These are phyloP conservation scores for Eulacestoma nigropectus DNA, from an alignment of 2,113 vertebrate species.

Conservation along the genomic window DNA sequence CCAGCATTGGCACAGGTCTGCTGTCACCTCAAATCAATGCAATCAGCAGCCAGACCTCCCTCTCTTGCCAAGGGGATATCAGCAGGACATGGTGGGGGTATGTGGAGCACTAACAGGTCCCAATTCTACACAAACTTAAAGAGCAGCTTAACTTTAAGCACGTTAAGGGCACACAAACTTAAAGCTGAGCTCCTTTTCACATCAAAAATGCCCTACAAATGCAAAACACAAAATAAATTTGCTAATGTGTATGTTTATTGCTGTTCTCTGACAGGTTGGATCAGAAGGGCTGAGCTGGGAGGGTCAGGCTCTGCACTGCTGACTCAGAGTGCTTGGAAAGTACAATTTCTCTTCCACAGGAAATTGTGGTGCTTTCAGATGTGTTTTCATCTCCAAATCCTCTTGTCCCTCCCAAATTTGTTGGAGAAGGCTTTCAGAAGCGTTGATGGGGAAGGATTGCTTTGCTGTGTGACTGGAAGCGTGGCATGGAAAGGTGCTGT, in stretches of 20 bases:
- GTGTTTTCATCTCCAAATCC: background rate
- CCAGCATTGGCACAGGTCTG: background rate
- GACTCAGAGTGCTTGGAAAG: background rate
- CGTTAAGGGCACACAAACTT: accelerated
- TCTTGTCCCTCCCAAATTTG: background rate
- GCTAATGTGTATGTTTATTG: background rate
- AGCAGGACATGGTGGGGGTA: accelerated
- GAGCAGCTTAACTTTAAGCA: background rate
- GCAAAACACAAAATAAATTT: background rate
- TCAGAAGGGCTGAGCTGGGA: background rate
- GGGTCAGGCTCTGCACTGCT: background rate
- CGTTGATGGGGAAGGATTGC: accelerated
- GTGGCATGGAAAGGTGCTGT: background rate
- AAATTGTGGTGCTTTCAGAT: background rate
- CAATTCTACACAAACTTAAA: background rate
- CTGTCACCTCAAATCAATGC: background rate
- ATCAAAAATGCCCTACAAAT: background rate
- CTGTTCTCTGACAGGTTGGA: background rate
- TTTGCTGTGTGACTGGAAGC: background rate
- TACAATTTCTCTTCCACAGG: background rate
- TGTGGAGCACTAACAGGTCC: background rate
- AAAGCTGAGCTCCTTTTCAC: background rate
- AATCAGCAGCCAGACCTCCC: background rate
- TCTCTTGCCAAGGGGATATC: background rate
- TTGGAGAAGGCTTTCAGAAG: background rate